Percentiles rank a stretch among this genome's conserved stretches.
phyloP scores from a whole-genome alignment of 2,113 vertebrate genomes.

The Dolichotis patagonum region DNA sequence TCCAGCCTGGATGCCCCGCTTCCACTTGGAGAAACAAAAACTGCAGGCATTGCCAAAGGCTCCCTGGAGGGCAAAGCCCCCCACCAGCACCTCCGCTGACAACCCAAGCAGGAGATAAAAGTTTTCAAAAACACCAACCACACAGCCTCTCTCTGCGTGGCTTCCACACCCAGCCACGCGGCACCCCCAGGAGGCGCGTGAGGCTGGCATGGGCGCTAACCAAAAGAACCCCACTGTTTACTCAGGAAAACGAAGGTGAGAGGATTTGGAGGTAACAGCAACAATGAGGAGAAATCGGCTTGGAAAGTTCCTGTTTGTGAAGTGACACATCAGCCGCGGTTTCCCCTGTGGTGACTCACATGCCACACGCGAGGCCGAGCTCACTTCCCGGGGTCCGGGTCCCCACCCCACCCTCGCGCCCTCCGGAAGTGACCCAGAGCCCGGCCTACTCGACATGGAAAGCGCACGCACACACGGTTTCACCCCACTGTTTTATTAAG shows the following conservation, averaged over 20 bases:
- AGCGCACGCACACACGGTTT: not conserved
- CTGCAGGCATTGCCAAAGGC: not conserved
- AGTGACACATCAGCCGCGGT: not conserved
- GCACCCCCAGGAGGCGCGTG: not conserved
- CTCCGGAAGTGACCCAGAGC: not conserved
- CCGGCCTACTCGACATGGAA: not conserved
- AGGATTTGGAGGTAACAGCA: not conserved
- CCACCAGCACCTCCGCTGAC: not conserved
- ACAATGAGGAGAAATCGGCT: not conserved
- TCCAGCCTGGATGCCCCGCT: not conserved
- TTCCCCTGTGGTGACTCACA: slow-evolving; percentile 64
- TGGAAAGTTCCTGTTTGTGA: not conserved
- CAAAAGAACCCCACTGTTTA: slow-evolving; percentile 54
- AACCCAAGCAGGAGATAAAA: not conserved
- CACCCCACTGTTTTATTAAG: slow-evolving; percentile 37
- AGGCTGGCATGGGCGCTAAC: too few relatives aligned
- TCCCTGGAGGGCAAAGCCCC: not conserved
- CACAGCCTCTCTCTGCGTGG: not conserved
- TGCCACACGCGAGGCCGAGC: not conserved
- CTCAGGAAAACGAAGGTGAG: not conserved
- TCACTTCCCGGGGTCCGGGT: not conserved
- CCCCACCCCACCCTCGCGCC: not conserved
- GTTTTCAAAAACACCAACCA: not conserved
- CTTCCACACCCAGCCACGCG: not conserved
- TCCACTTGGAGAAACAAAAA: not conserved